These are phyloP conservation scores for Acanthosepion lycidas DNA, from an alignment of 2,888 invertebrate species.

Conservation along the genomic window DNA sequence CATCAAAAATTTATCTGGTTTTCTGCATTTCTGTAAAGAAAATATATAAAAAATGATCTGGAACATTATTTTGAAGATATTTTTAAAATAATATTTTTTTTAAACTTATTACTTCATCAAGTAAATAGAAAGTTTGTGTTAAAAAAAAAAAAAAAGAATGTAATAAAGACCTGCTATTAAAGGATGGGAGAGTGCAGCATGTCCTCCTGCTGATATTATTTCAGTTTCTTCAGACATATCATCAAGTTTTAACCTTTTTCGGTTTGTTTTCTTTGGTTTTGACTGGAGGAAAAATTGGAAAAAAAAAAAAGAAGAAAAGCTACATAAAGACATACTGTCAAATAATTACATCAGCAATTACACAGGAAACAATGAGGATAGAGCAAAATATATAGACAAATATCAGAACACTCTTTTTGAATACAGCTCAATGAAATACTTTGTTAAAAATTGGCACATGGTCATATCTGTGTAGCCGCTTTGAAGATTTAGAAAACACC, in stretches of 20 bases:
- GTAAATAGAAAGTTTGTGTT: not conserved
- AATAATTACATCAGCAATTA: not conserved
- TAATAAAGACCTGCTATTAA: slow-evolving; percentile 4
- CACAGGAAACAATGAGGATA: not conserved
- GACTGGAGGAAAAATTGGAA: not conserved
- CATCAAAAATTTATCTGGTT: too few relatives aligned
- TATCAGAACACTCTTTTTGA: too few relatives aligned
- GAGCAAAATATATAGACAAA: too few relatives aligned
- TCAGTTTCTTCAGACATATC: slow-evolving; percentile 25
- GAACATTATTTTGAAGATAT: too few relatives aligned
- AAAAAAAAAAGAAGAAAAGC: not conserved
- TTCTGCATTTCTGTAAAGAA: too few relatives aligned
- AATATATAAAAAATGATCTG: too few relatives aligned
- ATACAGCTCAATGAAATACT: too few relatives aligned
- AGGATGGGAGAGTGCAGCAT: not conserved
- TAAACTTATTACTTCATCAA: too few relatives aligned
- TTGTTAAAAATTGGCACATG: too few relatives aligned
- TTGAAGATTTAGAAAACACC: too few relatives aligned
- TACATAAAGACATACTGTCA: not conserved
- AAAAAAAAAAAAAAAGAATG: not conserved
- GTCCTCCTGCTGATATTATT: not conserved
- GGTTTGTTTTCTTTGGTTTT: slow-evolving; percentile 42
- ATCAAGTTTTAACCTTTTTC: slow-evolving; percentile 41
- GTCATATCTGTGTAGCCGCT: too few relatives aligned
- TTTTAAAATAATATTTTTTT: too few relatives aligned